Conservation (phyloP, 2,113 vertebrate species). For the Terrapene triunguis region DNA sequence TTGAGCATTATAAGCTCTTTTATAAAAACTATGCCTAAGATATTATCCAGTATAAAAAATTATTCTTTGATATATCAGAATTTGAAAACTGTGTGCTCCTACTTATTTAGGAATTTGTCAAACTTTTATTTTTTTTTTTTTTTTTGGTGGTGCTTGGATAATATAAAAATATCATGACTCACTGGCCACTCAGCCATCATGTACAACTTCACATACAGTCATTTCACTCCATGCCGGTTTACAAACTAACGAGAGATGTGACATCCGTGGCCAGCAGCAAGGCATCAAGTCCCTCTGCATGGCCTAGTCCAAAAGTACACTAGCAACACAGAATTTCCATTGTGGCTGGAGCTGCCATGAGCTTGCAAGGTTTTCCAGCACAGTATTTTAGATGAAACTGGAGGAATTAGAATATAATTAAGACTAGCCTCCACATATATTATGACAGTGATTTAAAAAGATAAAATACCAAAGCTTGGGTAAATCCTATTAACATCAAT, state of each 20-base stretch:
- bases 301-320: neutral
- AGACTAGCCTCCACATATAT: neutral
- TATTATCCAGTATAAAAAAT: neutral
- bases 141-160: neutral
- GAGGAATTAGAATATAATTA: neutral
- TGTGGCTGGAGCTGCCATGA: neutral
- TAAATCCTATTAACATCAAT: neutral
- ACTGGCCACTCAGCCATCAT: neutral
- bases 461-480: accelerated
- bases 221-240: neutral
- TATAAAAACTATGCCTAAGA: neutral
- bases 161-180: neutral
- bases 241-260: neutral
- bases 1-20: neutral
- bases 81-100: neutral
- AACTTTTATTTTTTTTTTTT: no score
- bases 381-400: neutral
- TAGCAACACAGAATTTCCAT: neutral
- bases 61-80: neutral
- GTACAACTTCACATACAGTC: neutral
- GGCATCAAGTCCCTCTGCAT: neutral
- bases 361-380: neutral
- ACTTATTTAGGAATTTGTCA: neutral
- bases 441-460: neutral
- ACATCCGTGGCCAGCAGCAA: neutral